These are phyloP conservation scores for Australoheros facetus DNA, from an alignment of 2,797 vertebrate species.

Conservation along the genomic window DNA sequence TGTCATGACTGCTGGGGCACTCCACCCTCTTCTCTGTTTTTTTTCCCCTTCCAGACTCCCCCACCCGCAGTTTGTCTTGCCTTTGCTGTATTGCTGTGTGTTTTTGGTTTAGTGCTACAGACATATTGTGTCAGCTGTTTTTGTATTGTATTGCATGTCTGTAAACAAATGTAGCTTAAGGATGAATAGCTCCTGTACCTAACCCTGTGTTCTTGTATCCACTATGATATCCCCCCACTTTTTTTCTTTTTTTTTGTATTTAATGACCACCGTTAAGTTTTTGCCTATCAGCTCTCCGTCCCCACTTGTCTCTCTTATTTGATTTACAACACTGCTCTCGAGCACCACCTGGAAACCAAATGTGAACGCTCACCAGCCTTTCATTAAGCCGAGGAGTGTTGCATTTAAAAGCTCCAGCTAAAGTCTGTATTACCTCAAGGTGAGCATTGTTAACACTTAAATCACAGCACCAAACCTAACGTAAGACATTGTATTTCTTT, in stretches of 20 bases:
- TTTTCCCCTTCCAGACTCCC: slow-evolving; percentile 2
- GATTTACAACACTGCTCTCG: slow-evolving; percentile 9
- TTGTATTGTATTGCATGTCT: background rate
- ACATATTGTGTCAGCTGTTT: slow-evolving; percentile 18
- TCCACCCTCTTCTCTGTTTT: slow-evolving; percentile 65
- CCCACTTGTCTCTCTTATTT: slow-evolving; percentile 27
- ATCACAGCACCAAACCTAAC: background rate
- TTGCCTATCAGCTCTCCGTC: slow-evolving; percentile 23
- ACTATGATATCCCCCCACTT: background rate
- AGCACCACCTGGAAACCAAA: slow-evolving; percentile 61
- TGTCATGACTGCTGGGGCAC: slow-evolving; percentile 65
- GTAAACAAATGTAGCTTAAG: background rate
- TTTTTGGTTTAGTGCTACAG: slow-evolving; percentile 11
- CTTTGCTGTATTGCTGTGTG: slow-evolving; percentile 15
- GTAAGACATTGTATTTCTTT: background rate
- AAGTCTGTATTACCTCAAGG: background rate
- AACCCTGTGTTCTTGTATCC: background rate
- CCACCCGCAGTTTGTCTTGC: slow-evolving; percentile 32
- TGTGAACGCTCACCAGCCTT: slow-evolving; percentile 9
- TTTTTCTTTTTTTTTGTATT: background rate
- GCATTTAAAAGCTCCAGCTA: background rate
- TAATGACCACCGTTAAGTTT: slow-evolving; percentile 6
- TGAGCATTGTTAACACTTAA: background rate
- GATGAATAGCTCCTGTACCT: background rate
- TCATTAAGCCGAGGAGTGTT: slow-evolving; percentile 40